A percentile compares a stretch with the other conserved stretches of the same genome.
phyloP scores from a whole-genome alignment of 1,140 invertebrate species.

The Trinorchestia longiramus region DNA sequence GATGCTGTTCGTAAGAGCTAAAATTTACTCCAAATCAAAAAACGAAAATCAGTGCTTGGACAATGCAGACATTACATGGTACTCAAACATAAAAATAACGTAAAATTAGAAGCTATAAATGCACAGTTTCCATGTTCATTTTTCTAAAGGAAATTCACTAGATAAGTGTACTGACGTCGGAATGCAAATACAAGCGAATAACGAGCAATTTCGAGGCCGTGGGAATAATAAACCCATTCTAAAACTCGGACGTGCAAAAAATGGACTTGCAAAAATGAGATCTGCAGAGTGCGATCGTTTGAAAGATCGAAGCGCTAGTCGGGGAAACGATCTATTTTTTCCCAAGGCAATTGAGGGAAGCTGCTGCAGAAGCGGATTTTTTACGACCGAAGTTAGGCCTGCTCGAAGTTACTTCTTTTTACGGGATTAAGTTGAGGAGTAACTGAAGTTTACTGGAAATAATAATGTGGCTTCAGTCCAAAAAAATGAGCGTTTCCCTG shows the following conservation, averaged over 20 bases:
- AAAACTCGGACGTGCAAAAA: neutral
- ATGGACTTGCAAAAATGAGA: neutral
- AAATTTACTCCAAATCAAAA: no score
- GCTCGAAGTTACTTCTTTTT: conserved; percentile 32
- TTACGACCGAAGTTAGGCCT: neutral
- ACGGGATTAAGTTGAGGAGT: conserved; percentile 42
- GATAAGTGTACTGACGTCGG: neutral
- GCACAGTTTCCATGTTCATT: no score
- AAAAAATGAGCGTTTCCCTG: neutral
- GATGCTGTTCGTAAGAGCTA: no score
- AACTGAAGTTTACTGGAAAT: conserved; percentile 21
- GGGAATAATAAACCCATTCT: neutral
- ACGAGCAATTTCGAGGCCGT: neutral
- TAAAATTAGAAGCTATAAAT: no score
- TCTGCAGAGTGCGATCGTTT: neutral
- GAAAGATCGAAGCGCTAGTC: neutral
- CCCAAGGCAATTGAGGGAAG: neutral
- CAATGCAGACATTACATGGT: no score
- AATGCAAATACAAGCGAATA: neutral
- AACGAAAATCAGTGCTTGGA: no score
- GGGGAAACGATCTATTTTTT: neutral
- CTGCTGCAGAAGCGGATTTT: conserved; percentile 19
- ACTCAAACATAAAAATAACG: no score
- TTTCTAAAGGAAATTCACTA: no score
- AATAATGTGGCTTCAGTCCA: neutral